Conservation (phyloP, 2,888 invertebrate species). For the Diaperis boleti region DNA sequence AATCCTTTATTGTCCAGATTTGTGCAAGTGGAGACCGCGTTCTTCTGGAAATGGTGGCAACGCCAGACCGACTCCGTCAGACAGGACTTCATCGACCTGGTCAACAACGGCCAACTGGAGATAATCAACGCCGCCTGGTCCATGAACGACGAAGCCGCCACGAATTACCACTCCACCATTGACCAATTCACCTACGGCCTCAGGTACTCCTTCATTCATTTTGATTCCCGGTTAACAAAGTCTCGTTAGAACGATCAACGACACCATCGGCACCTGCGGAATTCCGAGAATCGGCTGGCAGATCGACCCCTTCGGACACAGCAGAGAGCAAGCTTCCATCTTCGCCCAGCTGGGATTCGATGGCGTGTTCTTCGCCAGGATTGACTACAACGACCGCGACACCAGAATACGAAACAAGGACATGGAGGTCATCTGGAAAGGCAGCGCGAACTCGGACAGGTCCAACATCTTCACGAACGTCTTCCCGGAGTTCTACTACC, state of each 20-base stretch:
- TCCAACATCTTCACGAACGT: constrained; percentile 64
- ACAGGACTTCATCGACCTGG: constrained; percentile 75
- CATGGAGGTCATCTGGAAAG: constrained; percentile 90
- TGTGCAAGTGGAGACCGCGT: constrained; percentile 88
- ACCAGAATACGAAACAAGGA: constrained; percentile 71
- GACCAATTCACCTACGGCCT: constrained; percentile 80
- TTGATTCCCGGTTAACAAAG: neutral
- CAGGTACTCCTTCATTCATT: neutral
- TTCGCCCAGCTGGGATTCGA: constrained; percentile 90
- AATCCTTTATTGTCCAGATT: constrained; percentile 70
- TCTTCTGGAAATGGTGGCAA: constrained; percentile 87
- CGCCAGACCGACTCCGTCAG: constrained; percentile 73
- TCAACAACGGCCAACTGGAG: constrained; percentile 80
- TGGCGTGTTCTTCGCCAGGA: constrained; percentile 86
- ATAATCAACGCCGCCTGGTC: constrained; percentile 86
- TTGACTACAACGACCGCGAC: constrained; percentile 88
- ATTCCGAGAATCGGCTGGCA: constrained; percentile 84
- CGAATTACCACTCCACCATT: constrained; percentile 79
- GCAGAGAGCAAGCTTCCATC: constrained; percentile 85
- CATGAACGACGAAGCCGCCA: constrained; percentile 85
- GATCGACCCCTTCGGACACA: constrained; percentile 89
- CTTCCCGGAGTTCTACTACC: constrained; percentile 70
- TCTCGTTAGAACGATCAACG: constrained; percentile 74
- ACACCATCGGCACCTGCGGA: constrained; percentile 80
- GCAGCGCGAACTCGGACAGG: constrained; percentile 70